Evolutionary conservation across 2,113 vertebrate species (phyloP).

Genomic region (Centrocercus urophasianus): DNA sequence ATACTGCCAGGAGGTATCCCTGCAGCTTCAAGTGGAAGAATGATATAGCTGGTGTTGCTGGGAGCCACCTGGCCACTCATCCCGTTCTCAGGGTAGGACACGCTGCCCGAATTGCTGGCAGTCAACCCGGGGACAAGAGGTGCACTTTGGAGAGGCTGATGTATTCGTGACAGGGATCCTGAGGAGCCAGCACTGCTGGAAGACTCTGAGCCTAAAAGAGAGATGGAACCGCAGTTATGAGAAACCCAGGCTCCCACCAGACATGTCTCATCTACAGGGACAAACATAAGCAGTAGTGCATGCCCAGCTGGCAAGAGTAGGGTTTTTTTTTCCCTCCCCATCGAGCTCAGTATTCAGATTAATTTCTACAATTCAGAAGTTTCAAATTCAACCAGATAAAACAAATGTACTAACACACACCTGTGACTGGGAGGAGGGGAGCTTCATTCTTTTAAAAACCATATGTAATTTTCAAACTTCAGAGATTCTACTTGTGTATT

Average conservation of each 20-base stretch:
- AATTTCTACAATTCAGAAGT: not conserved
- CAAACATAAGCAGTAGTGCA: not conserved
- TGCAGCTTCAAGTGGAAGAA: slow-evolving; percentile 88
- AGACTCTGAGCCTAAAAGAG: slow-evolving; percentile 79
- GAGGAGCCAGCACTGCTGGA: slow-evolving; percentile 85
- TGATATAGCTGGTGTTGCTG: slow-evolving; percentile 86
- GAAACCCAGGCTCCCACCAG: not conserved
- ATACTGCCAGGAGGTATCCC: slow-evolving; percentile 95
- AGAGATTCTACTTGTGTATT: not conserved
- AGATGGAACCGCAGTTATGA: not conserved
- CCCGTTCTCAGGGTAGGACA: slow-evolving; percentile 79
- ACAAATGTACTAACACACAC: not conserved
- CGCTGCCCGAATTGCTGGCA: slow-evolving; percentile 67
- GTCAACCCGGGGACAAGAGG: slow-evolving; percentile 68
- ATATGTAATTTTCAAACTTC: not conserved
- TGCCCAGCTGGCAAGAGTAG: not conserved
- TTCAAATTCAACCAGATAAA: not conserved
- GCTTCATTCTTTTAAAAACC: not conserved
- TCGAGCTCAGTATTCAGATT: not conserved
- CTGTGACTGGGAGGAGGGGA: not conserved
- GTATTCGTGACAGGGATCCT: slow-evolving; percentile 83
- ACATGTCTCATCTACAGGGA: rapidly evolving
- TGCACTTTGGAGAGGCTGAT: slow-evolving; percentile 83
- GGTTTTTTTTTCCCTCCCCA: not conserved
- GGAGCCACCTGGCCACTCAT: slow-evolving; percentile 76